These are phyloP conservation scores for Therioaphis trifolii DNA, from an alignment of 2,888 invertebrate genomes.

Conservation along the genomic window DNA sequence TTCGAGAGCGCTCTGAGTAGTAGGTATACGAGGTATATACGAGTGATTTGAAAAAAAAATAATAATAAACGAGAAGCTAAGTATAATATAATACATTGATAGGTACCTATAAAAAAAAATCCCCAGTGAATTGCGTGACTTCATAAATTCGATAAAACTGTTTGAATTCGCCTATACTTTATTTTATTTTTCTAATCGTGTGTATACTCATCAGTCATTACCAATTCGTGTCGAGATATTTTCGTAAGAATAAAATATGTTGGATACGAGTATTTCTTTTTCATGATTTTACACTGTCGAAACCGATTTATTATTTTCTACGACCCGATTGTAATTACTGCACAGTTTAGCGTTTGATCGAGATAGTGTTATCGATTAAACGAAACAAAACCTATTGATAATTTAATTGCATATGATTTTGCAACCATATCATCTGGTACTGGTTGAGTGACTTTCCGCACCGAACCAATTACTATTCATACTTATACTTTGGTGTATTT, in stretches of 20 bases:
- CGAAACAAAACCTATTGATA: not conserved
- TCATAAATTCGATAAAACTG: not conserved
- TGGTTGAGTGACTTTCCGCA: not conserved
- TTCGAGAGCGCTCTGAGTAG: slow-evolving; percentile 17
- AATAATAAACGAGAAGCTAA: slow-evolving; percentile 17
- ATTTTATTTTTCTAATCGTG: not conserved
- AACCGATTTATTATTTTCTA: too few relatives aligned
- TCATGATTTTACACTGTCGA: not conserved
- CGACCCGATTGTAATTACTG: too few relatives aligned
- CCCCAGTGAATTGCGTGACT: slow-evolving; percentile 49
- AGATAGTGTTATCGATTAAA: not conserved
- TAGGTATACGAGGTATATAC: too few relatives aligned
- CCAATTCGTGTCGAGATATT: slow-evolving; percentile 21
- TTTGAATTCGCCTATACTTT: not conserved
- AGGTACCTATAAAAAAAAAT: not conserved
- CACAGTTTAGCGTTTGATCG: not conserved
- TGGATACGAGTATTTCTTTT: too few relatives aligned
- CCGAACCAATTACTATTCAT: not conserved
- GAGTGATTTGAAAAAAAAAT: not conserved
- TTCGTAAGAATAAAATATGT: not conserved
- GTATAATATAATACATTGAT: not conserved
- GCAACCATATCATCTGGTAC: slow-evolving; percentile 8
- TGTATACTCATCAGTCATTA: too few relatives aligned
- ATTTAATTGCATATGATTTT: not conserved
- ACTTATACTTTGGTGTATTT: not conserved